These are phyloP conservation scores for Perca flavescens DNA, from an alignment of 2,113 vertebrate genomes.

Conservation along the genomic window DNA sequence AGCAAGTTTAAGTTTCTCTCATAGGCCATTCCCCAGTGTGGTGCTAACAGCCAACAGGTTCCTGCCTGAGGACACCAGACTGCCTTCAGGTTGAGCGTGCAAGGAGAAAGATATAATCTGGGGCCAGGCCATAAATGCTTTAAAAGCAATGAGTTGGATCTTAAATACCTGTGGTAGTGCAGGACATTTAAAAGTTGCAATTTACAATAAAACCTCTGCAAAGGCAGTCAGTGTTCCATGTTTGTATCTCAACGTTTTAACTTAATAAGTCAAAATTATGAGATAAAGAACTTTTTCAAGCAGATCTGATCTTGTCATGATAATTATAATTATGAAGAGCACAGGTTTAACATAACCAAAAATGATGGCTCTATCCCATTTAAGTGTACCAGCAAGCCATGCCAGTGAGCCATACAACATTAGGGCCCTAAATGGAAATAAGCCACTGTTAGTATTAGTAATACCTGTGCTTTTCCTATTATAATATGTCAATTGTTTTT, in stretches of 20 bases:
- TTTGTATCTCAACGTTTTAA: not conserved
- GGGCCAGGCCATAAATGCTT: not conserved
- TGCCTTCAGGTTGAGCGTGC: not conserved
- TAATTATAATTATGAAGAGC: not conserved
- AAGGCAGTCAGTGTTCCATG: not conserved
- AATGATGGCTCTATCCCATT: not conserved
- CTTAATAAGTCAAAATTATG: not conserved
- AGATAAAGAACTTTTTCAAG: not conserved
- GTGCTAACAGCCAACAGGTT: not conserved
- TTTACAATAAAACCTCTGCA: not conserved
- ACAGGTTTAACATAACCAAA: not conserved
- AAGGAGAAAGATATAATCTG: conserved; percentile 8
- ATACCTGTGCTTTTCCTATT: not conserved
- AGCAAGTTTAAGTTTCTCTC: not conserved
- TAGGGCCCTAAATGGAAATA: not conserved
- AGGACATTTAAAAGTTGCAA: not conserved
- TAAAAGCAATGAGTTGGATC: not conserved
- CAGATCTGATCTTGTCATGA: not conserved
- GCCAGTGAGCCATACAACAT: not conserved
- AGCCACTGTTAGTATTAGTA: not conserved
- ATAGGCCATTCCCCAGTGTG: not conserved
- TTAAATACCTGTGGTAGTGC: not conserved
- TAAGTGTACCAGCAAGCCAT: not conserved
- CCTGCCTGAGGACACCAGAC: not conserved
- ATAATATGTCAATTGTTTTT: not conserved